Percentiles rank a stretch among this genome's conserved stretches.
phyloP scores from a whole-genome alignment of 2,888 invertebrate genomes.

The Anthrax anthrax region DNA sequence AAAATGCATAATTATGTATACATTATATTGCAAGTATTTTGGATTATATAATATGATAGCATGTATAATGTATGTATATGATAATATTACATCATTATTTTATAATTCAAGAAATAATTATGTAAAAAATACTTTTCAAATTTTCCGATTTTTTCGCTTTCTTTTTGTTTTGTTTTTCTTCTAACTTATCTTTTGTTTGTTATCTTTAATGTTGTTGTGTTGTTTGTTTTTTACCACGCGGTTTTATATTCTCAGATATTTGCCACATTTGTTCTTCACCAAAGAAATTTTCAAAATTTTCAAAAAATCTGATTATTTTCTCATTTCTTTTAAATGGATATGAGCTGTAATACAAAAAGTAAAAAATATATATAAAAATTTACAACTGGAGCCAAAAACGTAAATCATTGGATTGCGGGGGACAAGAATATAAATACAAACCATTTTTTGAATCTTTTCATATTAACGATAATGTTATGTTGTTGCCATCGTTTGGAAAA shows the following conservation, averaged over 20 bases:
- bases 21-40: no score
- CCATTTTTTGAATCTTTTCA: slow-evolving; percentile 96
- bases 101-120: no score
- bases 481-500: slow-evolving; percentile 99
- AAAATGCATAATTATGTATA: no score
- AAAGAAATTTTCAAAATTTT: slow-evolving; percentile 89
- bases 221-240: slow-evolving; percentile 32
- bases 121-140: no score
- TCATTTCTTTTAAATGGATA: slow-evolving; percentile 90
- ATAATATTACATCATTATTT: no score
- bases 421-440: no score
- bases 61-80: no score
- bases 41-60: no score
- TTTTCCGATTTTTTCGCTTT: no score
- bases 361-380: not conserved
- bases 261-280: slow-evolving; percentile 98
- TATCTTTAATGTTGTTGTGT: not conserved
- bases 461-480: slow-evolving; percentile 93
- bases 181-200: no score
- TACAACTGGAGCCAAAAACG: no score
- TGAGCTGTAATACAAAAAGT: slow-evolving; percentile 45
- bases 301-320: slow-evolving; percentile 86
- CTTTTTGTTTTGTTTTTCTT: no score
- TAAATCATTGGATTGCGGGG: slow-evolving; percentile 8
- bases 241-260: slow-evolving; percentile 92